Percentiles rank a stretch among this genome's conserved stretches.
phyloP scores from a whole-genome alignment of 92 coral and sea anemone genomes.

The Umimayanthus kanabou region DNA sequence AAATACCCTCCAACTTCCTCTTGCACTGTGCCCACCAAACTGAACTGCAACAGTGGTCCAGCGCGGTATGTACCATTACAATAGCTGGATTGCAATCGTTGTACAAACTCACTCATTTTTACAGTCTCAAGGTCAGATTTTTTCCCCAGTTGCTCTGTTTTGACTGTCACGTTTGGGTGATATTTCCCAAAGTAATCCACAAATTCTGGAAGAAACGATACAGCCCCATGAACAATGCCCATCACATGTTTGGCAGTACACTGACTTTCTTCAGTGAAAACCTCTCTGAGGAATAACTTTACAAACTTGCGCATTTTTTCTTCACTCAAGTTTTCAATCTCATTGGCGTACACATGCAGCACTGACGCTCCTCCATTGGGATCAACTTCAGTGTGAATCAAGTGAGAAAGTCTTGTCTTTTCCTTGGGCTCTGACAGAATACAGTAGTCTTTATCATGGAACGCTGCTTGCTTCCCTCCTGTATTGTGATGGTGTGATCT shows the following conservation, averaged over 20 bases:
- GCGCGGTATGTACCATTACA: conserved; percentile 85
- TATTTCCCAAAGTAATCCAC: conserved; percentile 79
- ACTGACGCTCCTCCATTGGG: conserved; percentile 93
- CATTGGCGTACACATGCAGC: conserved; percentile 86
- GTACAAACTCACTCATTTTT: conserved; percentile 78
- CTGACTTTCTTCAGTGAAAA: conserved; percentile 78
- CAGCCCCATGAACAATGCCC: conserved; percentile 97
- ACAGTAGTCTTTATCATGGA: conserved; percentile 70
- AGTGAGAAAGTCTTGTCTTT: conserved; percentile 83
- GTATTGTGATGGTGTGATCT: conserved; percentile 72
- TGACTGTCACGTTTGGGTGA: conserved; percentile 79
- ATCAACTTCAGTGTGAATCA: conserved; percentile 81
- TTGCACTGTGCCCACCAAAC: conserved; percentile 95
- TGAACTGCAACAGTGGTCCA: conserved; percentile 94
- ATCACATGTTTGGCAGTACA: conserved; percentile 85
- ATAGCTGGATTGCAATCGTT: conserved; percentile 79
- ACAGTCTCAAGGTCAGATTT: conserved; percentile 92
- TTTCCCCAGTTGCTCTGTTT: conserved; percentile 84
- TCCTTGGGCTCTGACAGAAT: conserved; percentile 79
- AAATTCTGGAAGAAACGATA: conserved; percentile 88
- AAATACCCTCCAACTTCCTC: conserved; percentile 97
- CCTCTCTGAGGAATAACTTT: conserved; percentile 85
- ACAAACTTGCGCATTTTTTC: conserved; percentile 93
- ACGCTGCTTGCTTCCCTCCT: conserved; percentile 58
- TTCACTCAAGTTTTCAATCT: conserved; percentile 75